phyloP scores from a whole-genome alignment of 2,113 vertebrate genomes.

The Mohoua ochrocephala region DNA sequence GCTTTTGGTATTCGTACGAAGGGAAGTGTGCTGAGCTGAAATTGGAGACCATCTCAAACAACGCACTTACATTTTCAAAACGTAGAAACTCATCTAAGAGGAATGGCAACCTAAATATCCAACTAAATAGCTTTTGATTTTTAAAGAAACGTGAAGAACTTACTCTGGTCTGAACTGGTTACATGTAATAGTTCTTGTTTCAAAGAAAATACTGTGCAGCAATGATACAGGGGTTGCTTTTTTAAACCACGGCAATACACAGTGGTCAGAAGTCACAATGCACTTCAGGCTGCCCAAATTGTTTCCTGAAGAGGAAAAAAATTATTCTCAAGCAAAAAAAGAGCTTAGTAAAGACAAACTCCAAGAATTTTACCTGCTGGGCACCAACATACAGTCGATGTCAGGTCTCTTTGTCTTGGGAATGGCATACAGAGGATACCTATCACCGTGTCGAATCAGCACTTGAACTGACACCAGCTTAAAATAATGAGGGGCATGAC shows the following conservation, averaged over 20 bases:
- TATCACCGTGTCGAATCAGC: conserved; percentile 94
- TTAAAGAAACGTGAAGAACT: background rate
- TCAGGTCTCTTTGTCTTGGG: conserved; percentile 92
- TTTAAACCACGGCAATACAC: background rate
- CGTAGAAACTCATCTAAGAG: background rate
- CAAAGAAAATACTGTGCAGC: background rate
- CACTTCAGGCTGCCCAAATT: background rate
- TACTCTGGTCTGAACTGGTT: background rate
- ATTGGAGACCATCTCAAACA: background rate
- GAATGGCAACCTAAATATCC: background rate
- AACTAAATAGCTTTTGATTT: background rate
- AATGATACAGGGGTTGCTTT: background rate
- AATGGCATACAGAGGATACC: conserved; percentile 92
- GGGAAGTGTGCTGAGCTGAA: background rate
- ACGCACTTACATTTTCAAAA: background rate
- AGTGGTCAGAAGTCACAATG: background rate
- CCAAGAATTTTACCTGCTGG: conserved; percentile 76
- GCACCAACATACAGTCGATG: conserved; percentile 88
- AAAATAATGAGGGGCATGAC: conserved; percentile 91
- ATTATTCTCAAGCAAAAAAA: background rate
- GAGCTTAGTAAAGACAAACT: background rate
- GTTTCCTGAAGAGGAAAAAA: background rate
- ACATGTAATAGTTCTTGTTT: background rate
- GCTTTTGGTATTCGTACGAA: background rate
- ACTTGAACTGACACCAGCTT: conserved; percentile 90